phyloP scores from a whole-genome alignment of 2,797 vertebrate genomes.

The Cyprinodon diabolis region DNA sequence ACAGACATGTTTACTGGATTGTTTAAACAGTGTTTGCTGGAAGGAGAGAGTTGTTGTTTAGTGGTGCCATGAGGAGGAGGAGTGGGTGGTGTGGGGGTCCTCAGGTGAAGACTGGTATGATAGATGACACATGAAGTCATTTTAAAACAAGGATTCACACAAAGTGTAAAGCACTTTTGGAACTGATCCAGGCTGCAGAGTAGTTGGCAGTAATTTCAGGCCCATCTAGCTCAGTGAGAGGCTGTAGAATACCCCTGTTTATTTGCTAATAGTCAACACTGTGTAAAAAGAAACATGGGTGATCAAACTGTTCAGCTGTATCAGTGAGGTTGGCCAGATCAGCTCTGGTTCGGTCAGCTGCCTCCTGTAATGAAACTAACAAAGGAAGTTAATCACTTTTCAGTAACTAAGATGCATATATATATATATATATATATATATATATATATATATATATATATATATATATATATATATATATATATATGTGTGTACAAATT shows the following conservation, averaged over 20 bases:
- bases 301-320: not conserved
- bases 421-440: not conserved
- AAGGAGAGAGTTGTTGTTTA: slow-evolving; percentile 66
- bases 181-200: not conserved
- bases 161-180: not conserved
- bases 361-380: not conserved
- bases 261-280: not conserved
- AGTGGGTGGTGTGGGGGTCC: slow-evolving; percentile 27
- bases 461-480: no score
- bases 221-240: not conserved
- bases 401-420: not conserved
- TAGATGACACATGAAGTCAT: slow-evolving; percentile 33
- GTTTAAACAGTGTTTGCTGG: slow-evolving; percentile 79
- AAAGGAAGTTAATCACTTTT: not conserved
- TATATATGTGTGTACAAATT: no score
- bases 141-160: slow-evolving; percentile 16
- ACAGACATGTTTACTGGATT: slow-evolving; percentile 85
- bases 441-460: not conserved
- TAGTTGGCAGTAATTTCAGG: not conserved
- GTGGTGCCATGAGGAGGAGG: slow-evolving; percentile 23
- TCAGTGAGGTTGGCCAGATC: not conserved
- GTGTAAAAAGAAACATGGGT: not conserved
- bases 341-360: not conserved
- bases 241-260: not conserved
- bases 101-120: slow-evolving; percentile 26